A percentile compares a stretch with the other conserved stretches of the same genome.
Evolutionary conservation across 2,888 invertebrate species (phyloP).

Genomic region (Romanomermis culicivorax): DNA sequence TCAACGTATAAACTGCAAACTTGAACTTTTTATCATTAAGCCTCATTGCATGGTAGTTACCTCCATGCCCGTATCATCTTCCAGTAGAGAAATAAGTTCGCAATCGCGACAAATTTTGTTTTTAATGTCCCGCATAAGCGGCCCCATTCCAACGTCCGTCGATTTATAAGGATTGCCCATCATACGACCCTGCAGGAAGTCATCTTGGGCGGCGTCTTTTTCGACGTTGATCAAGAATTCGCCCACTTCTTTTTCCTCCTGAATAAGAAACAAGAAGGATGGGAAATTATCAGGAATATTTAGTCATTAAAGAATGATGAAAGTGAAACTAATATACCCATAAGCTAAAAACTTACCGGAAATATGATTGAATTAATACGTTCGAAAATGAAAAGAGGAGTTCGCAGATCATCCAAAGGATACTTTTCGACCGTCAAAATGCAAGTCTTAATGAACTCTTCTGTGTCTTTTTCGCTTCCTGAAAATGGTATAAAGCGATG

Average conservation of each 20-base stretch:
- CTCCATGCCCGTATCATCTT: constrained; percentile 97
- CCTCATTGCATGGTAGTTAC: no score
- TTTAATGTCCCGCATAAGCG: constrained; percentile 91
- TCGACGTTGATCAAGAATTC: constrained; percentile 88
- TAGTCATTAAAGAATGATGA: background rate
- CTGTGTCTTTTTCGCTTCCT: constrained; percentile 83
- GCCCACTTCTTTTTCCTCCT: constrained; percentile 64
- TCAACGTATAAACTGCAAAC: no score
- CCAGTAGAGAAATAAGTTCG: constrained; percentile 82
- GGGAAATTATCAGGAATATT: background rate
- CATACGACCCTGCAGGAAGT: constrained; percentile 91
- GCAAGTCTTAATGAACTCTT: constrained; percentile 88
- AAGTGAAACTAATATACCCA: background rate
- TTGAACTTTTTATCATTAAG: no score
- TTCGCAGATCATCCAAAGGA: constrained; percentile 69
- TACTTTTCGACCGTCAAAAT: constrained; percentile 75
- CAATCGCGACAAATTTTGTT: constrained; percentile 78
- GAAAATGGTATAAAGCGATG: constrained; percentile 11
- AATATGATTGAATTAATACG: constrained; percentile 86
- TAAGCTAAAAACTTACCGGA: constrained; percentile 34
- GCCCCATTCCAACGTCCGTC: constrained; percentile 74
- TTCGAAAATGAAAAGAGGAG: constrained; percentile 93
- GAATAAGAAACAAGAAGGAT: background rate
- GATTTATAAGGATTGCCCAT: constrained; percentile 92
- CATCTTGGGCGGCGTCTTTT: constrained; percentile 96